Conservation (phyloP, 2,888 invertebrate genomes). For the Eupithecia subumbrata region DNA sequence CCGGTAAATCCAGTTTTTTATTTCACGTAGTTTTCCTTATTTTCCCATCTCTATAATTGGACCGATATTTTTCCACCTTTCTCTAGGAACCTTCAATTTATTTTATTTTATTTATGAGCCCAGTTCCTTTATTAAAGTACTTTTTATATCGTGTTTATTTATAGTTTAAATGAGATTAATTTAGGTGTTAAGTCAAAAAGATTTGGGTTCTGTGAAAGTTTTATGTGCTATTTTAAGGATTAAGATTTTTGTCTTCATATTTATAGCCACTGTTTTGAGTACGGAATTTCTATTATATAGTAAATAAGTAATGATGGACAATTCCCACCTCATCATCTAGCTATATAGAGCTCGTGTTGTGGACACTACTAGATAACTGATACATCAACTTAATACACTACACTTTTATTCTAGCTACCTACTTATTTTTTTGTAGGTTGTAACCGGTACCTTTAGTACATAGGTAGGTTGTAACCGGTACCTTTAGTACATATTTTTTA, state of each 20-base stretch:
- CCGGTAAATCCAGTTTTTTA: conserved; percentile 7
- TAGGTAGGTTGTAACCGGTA: too few relatives aligned
- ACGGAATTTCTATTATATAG: too few relatives aligned
- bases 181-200: background rate
- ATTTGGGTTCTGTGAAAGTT: background rate
- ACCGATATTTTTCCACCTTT: conserved; percentile 13
- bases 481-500: too few relatives aligned
- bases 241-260: background rate
- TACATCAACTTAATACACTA: too few relatives aligned
- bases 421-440: too few relatives aligned
- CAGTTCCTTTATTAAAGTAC: background rate
- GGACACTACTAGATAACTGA: too few relatives aligned
- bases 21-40: background rate
- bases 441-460: too few relatives aligned
- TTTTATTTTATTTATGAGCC: conserved; percentile 11
- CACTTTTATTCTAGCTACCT: too few relatives aligned
- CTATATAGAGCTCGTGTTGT: too few relatives aligned
- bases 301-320: too few relatives aligned
- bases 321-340: too few relatives aligned
- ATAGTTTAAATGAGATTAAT: background rate
- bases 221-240: background rate
- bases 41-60: conserved; percentile 16
- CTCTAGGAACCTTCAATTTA: conserved; percentile 7
- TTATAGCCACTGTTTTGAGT: background rate
- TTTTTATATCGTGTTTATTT: too few relatives aligned